Evolutionary conservation across 2,113 vertebrate genomes (phyloP).

Genomic region (Sceloporus undulatus): DNA sequence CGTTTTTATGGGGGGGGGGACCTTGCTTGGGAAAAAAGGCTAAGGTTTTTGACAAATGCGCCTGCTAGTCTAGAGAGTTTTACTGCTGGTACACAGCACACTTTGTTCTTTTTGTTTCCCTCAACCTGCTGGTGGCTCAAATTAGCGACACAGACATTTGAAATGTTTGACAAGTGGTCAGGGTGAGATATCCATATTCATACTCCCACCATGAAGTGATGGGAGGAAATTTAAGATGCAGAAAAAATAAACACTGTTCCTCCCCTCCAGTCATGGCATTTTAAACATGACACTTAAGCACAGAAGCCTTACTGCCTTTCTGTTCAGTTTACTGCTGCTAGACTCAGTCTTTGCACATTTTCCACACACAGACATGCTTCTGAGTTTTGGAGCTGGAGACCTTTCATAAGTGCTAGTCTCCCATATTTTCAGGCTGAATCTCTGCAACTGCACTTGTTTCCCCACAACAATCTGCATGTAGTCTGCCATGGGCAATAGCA

Average conservation of each 20-base stretch:
- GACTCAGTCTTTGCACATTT: background rate
- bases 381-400: background rate
- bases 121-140: slow-evolving; percentile 61
- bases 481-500: background rate
- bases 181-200: slow-evolving; percentile 51
- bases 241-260: slow-evolving; percentile 57
- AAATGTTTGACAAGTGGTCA: slow-evolving; percentile 63
- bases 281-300: slow-evolving; percentile 48
- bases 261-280: background rate
- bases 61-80: slow-evolving; percentile 24
- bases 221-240: slow-evolving; percentile 62
- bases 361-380: background rate
- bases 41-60: slow-evolving; percentile 43
- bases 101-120: slow-evolving; percentile 66
- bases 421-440: background rate
- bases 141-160: slow-evolving; percentile 60
- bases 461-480: too few relatives aligned
- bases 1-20: background rate
- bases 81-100: slow-evolving; percentile 52
- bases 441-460: too few relatives aligned
- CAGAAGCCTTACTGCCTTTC: background rate
- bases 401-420: background rate
- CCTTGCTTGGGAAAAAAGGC: slow-evolving; percentile 33
- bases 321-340: background rate
- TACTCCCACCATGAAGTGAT: slow-evolving; percentile 18